phyloP scores from a whole-genome alignment of 2,113 vertebrate species.

The Callospermophilus lateralis region DNA sequence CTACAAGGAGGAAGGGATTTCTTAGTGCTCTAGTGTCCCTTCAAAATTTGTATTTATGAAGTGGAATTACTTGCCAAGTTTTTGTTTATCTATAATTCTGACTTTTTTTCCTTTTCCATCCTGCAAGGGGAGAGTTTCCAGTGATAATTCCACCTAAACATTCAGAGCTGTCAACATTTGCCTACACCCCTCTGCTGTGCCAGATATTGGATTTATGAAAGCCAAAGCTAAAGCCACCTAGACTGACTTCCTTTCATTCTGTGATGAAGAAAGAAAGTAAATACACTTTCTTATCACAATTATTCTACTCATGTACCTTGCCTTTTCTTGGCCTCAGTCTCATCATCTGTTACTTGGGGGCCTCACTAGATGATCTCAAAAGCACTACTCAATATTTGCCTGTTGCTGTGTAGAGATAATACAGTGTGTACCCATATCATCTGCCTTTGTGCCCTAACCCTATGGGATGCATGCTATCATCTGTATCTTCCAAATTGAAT shows the following conservation, averaged over 20 bases:
- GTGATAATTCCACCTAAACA: constrained; percentile 43
- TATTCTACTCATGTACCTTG: background rate
- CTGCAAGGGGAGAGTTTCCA: constrained; percentile 64
- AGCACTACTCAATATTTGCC: background rate
- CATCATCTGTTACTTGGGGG: background rate
- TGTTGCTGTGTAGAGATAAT: background rate
- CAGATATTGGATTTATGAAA: background rate
- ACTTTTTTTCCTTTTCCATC: constrained; percentile 24
- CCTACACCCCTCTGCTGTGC: background rate
- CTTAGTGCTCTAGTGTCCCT: background rate
- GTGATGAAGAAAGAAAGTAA: background rate
- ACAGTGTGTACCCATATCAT: background rate
- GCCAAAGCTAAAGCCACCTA: background rate
- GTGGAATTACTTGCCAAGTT: constrained; percentile 55
- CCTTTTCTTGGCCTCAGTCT: constrained; percentile 35
- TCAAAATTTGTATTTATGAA: constrained; percentile 70
- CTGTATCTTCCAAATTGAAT: background rate
- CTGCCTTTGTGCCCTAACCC: background rate
- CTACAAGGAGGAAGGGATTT: constrained; percentile 26
- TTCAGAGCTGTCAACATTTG: constrained; percentile 38
- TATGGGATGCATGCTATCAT: background rate
- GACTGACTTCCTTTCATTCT: background rate
- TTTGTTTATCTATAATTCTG: constrained; percentile 67
- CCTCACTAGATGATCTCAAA: background rate
- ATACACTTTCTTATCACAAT: background rate